Evolutionary conservation across 2,113 vertebrate genomes (phyloP), one percentile per base, ranked within the genome.

Genomic region (Rhynchomys soricoides): DNA sequence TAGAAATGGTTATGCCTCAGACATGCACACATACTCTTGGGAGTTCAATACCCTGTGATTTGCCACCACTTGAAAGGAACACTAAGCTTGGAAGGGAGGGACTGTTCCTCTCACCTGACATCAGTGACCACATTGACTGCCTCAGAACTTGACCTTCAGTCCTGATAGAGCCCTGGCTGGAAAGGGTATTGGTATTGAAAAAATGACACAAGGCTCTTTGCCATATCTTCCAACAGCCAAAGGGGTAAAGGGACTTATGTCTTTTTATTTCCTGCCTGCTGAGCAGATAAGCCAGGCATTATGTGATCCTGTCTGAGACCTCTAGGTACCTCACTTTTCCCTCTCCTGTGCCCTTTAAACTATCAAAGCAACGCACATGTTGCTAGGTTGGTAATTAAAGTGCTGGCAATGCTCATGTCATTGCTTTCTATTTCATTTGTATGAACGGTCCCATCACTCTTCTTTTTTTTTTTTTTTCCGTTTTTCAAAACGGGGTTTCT

Each of bases 361-460:
- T 91, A 93, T 90, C 91, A 83, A 90, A 77, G 78, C 90, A 94
- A 50, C 91, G 64, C 57, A 75, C 64, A 66, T n/a, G 66, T 91
- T 66, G 34, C 86, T 77, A 31, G 55, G 88, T 74, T 95, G 48
- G 43, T 95, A 96, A 96, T 96, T 91, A 90, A 92, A 93, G 66
- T 13, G 10, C 24, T 95, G 95, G 94, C 95, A 95, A 70, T 55
- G 77, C 50, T 74, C 86, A 2, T n/a, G 91, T 78, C 19, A 40
- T 96, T 34, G 82, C 86, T 97, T 96, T 95, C 90, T 59, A 57
- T 93, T 95, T 89, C 87, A 90, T 97, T 96, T 94, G 89, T 95
- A 91, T 74, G 90, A 95, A 96, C 64, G 68, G 92, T 94, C 93
- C 86, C 94, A 92, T 94, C 79, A 70, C 70, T 97, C 95, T 90